These are phyloP conservation scores for Timema podura DNA, from an alignment of 2,888 invertebrate genomes.

Conservation along the genomic window DNA sequence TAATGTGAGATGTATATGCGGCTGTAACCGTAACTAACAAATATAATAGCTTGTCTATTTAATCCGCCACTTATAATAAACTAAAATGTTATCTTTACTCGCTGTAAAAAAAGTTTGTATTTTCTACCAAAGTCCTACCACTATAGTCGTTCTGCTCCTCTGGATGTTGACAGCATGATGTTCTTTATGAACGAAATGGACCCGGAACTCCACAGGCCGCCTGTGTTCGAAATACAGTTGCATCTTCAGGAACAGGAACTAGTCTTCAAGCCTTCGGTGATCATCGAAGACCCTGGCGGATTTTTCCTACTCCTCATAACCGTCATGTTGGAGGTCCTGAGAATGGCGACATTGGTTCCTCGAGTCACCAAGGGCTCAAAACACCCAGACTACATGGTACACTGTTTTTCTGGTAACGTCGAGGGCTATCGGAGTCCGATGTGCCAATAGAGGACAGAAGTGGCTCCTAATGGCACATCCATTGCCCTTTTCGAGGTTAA, in stretches of 20 bases:
- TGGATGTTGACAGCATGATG: conserved; percentile 1
- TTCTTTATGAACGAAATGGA: conserved; percentile 24
- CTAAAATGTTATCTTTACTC: not conserved
- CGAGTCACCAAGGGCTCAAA: not conserved
- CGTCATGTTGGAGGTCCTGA: conserved; percentile 15
- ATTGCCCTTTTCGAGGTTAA: too few relatives aligned
- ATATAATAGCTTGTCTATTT: too few relatives aligned
- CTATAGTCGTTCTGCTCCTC: too few relatives aligned
- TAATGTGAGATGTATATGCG: too few relatives aligned
- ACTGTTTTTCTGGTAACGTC: not conserved
- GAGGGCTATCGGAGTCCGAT: too few relatives aligned
- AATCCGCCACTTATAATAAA: too few relatives aligned
- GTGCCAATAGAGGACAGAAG: too few relatives aligned
- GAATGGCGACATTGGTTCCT: conserved; percentile 7
- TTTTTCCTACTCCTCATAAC: not conserved
- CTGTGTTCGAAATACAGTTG: conserved; percentile 15
- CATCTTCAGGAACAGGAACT: conserved; percentile 14
- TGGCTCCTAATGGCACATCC: too few relatives aligned
- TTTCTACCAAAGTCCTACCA: too few relatives aligned
- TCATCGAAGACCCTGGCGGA: not conserved
- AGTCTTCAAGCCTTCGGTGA: conserved; percentile 15
- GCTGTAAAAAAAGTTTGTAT: too few relatives aligned
- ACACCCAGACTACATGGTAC: not conserved
- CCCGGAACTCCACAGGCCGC: not conserved
- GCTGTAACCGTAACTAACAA: too few relatives aligned